Percentiles rank a stretch among this genome's conserved stretches.
These are phyloP conservation scores for Stramonita haemastoma DNA, from an alignment of 2,888 invertebrate species.

Conservation along the genomic window DNA sequence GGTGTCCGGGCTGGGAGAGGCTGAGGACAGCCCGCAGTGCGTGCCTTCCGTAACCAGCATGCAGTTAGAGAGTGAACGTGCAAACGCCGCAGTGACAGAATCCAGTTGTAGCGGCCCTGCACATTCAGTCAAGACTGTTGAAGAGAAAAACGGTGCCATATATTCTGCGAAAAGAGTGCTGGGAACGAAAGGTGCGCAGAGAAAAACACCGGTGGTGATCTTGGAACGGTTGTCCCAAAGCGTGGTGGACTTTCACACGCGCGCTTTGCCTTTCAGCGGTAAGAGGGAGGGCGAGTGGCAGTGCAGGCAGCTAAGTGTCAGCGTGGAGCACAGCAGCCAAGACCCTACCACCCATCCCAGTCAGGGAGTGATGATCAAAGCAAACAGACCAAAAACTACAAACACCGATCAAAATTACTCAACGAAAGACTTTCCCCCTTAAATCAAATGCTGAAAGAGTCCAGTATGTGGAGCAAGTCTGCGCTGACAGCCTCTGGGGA, in stretches of 20 bases:
- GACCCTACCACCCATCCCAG: neutral
- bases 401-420: neutral
- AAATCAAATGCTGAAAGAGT: conserved; percentile 7
- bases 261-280: neutral
- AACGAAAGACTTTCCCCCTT: conserved; percentile 23
- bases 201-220: conserved; percentile 32
- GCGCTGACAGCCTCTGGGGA: neutral
- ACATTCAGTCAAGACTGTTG: neutral
- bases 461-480: neutral
- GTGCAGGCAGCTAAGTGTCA: neutral
- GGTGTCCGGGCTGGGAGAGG: neutral
- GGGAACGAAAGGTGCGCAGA: neutral
- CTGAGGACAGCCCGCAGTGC: neutral
- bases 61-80: neutral
- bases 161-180: neutral
- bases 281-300: neutral
- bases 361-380: neutral
- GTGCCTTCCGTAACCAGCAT: neutral
- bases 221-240: conserved; percentile 9
- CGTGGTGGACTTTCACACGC: neutral
- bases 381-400: neutral
- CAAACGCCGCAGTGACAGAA: neutral
- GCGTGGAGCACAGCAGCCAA: neutral
- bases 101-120: neutral
- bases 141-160: neutral